These are phyloP conservation scores for Girardia tigrina DNA, from an alignment of 2,888 invertebrate species.

Conservation along the genomic window DNA sequence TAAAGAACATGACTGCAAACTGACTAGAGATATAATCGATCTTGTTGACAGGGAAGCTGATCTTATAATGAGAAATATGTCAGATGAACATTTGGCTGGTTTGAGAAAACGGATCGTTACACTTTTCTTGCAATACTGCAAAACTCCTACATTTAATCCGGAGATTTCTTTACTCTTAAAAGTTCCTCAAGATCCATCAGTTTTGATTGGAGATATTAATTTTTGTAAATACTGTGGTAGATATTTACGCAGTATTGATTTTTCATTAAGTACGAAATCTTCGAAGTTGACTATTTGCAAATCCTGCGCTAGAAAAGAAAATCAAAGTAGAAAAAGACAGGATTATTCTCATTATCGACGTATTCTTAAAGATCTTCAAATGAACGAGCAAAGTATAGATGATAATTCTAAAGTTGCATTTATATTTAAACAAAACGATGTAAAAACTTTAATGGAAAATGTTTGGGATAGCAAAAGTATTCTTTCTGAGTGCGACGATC, in stretches of 20 bases:
- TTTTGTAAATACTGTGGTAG: constrained; percentile 50
- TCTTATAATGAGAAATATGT: constrained; percentile 58
- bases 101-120: constrained; percentile 59
- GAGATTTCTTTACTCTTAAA: constrained; percentile 48
- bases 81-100: constrained; percentile 56
- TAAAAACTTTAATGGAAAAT: constrained; percentile 67
- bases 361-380: constrained; percentile 62
- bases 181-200: constrained; percentile 50
- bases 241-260: constrained; percentile 49
- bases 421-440: constrained; percentile 59
- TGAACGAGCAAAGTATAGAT: constrained; percentile 56
- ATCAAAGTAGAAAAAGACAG: constrained; percentile 49
- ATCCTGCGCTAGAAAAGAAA: constrained; percentile 48
- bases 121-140: constrained; percentile 52
- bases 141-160: constrained; percentile 51
- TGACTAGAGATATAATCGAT: constrained; percentile 54
- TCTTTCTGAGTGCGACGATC: constrained; percentile 64
- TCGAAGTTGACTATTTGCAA: constrained; percentile 53
- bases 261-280: constrained; percentile 48
- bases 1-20: constrained; percentile 51
- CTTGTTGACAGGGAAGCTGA: constrained; percentile 63
- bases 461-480: constrained; percentile 78
- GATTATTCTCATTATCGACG: constrained; percentile 57
- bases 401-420: constrained; percentile 25
- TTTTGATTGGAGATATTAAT: constrained; percentile 48